Percentiles rank a stretch among this genome's conserved stretches.
Evolutionary conservation across 2,797 vertebrate species (phyloP).

Genomic region (Prionace glauca): DNA sequence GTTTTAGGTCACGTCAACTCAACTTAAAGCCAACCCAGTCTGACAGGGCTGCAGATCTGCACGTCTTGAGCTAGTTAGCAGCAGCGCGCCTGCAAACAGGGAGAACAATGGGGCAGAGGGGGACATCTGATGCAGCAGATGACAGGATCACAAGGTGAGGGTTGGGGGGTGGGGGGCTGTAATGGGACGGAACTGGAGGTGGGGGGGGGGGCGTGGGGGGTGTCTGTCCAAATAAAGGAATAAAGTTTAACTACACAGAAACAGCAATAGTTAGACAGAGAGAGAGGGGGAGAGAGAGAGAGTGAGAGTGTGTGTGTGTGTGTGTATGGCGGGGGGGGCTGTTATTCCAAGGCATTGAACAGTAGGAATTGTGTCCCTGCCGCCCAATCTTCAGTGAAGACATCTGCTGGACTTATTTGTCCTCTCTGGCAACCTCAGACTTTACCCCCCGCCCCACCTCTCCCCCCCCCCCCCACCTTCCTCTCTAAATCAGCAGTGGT

Average conservation of each 20-base stretch:
- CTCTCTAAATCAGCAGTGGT: conserved; percentile 15
- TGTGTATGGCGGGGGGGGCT: background rate
- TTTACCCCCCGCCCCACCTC: background rate
- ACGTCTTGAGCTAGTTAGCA: background rate
- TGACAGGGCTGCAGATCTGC: background rate
- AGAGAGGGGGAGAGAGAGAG: no score
- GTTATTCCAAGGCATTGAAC: background rate
- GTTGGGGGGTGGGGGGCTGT: background rate
- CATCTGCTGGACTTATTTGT: background rate
- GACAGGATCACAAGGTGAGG: background rate
- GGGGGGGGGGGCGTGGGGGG: no score
- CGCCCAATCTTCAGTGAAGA: background rate
- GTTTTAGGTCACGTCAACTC: background rate
- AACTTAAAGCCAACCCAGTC: background rate
- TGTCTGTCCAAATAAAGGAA: background rate
- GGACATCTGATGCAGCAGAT: background rate
- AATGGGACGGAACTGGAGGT: no score
- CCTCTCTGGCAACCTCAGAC: background rate
- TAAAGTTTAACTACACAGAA: background rate
- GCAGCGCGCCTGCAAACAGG: background rate
- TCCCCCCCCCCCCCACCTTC: no score
- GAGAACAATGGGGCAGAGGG: conserved; percentile 1
- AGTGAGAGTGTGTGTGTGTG: background rate
- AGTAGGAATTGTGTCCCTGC: background rate
- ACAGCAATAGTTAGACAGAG: background rate